Evolutionary conservation across 1,140 invertebrate species (phyloP), one percentile per base, ranked within the genome.

Genomic region (Epicauta chinensis): DNA sequence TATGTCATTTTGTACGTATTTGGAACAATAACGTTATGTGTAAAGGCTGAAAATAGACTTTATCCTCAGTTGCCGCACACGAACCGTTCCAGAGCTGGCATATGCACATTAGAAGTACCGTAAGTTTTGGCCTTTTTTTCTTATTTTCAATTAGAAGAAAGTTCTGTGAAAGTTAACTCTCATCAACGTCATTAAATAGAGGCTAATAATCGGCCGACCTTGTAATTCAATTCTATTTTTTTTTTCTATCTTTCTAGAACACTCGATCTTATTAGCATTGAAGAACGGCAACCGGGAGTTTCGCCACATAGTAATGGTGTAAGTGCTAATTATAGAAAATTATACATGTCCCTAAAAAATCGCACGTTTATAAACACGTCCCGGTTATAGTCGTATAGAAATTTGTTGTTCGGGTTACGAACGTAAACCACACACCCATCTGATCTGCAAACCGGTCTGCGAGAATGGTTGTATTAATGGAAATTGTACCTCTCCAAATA

Each of bases 401-500:
- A 68, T 73, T 0, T 86, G 83, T 58, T 85, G 83, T 58, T 61
- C 69, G 1, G 80, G 80, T 3, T 86, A 82, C 60, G 73, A 75
- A 52, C 73, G 75, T 16, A 76, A 78, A 54, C 71, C 76, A 2
- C 75, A 81, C 60, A 78, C 77, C 53, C 75, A 63, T 57, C 66
- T 60, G 9, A 67, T 74, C 7, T 71, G 69, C 40, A 53, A 64
- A 29, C 68, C 69, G 37, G 48, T 66, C 40, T 71, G 69, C 47
- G 71, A 68, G 2, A 72, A 74, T 14, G 69, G 70, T 16, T 74
- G 73, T 17, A 65, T 67, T 39, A 73, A 75, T 52, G 68, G 71
- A 1, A 72, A 74, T 46, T 72, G 67, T 38, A 73, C 73, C 13
- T 71, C 72, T 0, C 71, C 70, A 2, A 71, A 71, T 43, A 69